These are phyloP conservation scores for Bembecia ichneumoniformis DNA, from an alignment of 2,888 invertebrate genomes.

Conservation along the genomic window DNA sequence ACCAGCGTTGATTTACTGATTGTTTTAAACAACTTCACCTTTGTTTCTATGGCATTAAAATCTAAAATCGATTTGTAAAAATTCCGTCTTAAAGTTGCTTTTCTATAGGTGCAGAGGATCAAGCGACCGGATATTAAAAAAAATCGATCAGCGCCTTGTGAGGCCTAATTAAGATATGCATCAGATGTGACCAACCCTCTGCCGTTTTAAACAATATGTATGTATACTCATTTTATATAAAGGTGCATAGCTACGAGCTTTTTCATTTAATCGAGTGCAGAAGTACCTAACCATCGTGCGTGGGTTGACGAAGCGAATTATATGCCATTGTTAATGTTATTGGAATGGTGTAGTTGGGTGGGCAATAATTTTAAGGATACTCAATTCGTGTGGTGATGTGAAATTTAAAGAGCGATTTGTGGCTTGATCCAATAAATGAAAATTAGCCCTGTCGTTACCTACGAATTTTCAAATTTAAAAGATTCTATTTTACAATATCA, in stretches of 20 bases:
- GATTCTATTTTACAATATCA: no score
- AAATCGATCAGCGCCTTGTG: constrained; percentile 57
- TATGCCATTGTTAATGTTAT: constrained; percentile 47
- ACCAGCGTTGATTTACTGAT: constrained; percentile 6
- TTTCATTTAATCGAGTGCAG: constrained; percentile 37
- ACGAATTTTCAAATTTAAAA: no score
- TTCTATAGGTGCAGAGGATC: constrained; percentile 26
- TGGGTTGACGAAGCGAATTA: constrained; percentile 50
- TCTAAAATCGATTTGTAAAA: not conserved
- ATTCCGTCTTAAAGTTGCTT: constrained; percentile 6
- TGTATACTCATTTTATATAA: constrained; percentile 18
- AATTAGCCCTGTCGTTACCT: no score
- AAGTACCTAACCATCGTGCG: constrained; percentile 22
- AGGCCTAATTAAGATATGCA: constrained; percentile 72
- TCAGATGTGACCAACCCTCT: constrained; percentile 56
- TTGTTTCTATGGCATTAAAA: not conserved
- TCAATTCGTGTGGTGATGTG: not conserved
- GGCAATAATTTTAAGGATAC: constrained; percentile 11
- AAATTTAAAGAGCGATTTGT: not conserved
- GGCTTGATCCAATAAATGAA: no score
- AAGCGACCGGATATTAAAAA: constrained; percentile 43
- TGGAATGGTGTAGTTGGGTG: constrained; percentile 42
- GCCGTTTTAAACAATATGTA: constrained; percentile 52
- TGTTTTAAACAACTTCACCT: not conserved
- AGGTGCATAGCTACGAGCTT: not conserved